phyloP scores from a whole-genome alignment of 1,140 invertebrate species.

The Agrilus planipennis region DNA sequence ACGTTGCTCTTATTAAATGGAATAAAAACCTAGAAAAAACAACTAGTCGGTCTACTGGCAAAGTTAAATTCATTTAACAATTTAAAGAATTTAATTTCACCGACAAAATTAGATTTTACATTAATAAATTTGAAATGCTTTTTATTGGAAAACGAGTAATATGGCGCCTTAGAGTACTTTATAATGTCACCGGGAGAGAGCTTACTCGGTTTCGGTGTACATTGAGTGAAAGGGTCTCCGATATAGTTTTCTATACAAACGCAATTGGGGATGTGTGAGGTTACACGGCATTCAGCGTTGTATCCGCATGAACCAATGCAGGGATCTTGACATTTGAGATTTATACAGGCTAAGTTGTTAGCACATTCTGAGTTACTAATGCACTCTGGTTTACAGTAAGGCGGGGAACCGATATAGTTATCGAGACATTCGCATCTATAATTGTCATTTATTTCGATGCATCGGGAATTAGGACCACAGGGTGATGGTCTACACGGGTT shows the following conservation, averaged over 20 bases:
- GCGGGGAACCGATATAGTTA: conserved; percentile 45
- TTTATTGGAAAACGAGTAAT: too few species aligned
- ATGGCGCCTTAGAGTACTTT: too few species aligned
- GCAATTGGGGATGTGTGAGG: conserved; percentile 49
- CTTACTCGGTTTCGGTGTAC: conserved; percentile 15
- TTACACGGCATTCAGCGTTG: conserved; percentile 43
- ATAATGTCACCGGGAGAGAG: too few species aligned
- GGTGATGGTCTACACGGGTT: conserved; percentile 50
- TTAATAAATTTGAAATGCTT: too few species aligned
- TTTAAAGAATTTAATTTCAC: too few species aligned
- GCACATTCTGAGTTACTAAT: conserved; percentile 54
- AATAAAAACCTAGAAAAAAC: too few species aligned
- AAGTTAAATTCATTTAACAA: too few species aligned
- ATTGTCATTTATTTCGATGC: conserved; percentile 41
- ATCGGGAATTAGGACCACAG: conserved; percentile 53
- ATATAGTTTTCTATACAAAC: conserved; percentile 45
- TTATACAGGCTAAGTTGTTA: conserved; percentile 48
- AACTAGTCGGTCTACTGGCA: too few species aligned
- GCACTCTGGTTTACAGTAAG: conserved; percentile 57
- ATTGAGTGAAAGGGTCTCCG: conserved; percentile 49
- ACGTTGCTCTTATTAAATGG: too few species aligned
- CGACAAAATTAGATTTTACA: too few species aligned
- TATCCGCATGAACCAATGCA: conserved; percentile 46
- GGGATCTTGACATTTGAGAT: conserved; percentile 49
- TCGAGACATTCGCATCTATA: conserved; percentile 50